A percentile compares a stretch with the other conserved stretches of the same genome.
phyloP scores from a whole-genome alignment of 2,797 vertebrate species.

The Paguma larvata region DNA sequence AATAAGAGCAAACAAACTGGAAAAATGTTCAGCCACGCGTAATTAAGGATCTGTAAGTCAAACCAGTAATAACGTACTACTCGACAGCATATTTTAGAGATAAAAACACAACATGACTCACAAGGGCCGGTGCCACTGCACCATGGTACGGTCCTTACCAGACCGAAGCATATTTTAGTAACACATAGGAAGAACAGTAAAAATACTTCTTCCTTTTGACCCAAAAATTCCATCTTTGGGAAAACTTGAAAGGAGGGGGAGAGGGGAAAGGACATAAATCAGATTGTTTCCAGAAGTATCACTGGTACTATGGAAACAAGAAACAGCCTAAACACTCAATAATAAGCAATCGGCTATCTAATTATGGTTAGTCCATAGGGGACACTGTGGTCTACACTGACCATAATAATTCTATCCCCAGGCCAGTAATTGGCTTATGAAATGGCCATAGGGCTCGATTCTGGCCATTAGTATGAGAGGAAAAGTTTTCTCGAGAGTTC shows the following conservation, averaged over 20 bases:
- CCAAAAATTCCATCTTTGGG: background rate
- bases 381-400: background rate
- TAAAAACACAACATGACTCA: conserved; percentile 20
- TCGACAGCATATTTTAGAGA: background rate
- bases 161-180: background rate
- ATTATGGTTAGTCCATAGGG: background rate
- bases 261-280: background rate
- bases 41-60: conserved; percentile 46
- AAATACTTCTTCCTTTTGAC: conserved; percentile 9
- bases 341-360: background rate
- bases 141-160: background rate
- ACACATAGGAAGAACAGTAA: background rate
- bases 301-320: background rate
- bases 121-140: background rate
- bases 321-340: background rate
- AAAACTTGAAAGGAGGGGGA: conserved; percentile 14
- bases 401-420: background rate
- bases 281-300: conserved; percentile 36
- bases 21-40: background rate
- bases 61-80: background rate
- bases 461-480: background rate
- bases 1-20: conserved; percentile 21
- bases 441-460: background rate
- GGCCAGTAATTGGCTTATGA: background rate
- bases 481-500: conserved; percentile 2